Conservation (phyloP, 2,113 vertebrate genomes). For the Hystrix cristata region DNA sequence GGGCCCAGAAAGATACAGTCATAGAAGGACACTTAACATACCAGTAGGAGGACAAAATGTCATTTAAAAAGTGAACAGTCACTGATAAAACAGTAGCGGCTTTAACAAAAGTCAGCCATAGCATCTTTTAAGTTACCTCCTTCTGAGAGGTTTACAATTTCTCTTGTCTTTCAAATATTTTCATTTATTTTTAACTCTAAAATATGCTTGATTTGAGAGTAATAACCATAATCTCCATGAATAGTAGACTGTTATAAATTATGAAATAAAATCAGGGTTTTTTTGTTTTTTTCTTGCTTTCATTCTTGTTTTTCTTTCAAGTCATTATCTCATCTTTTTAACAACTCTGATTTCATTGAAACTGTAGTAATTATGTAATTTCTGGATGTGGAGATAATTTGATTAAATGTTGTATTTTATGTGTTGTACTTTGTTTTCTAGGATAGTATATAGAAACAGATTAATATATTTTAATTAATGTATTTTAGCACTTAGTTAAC, state of each 20-base stretch:
- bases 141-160: background rate
- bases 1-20: background rate
- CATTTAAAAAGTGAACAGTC: background rate
- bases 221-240: background rate
- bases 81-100: background rate
- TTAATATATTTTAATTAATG: slow-evolving; percentile 16
- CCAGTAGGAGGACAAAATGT: background rate
- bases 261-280: slow-evolving; percentile 31
- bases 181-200: slow-evolving; percentile 1
- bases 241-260: background rate
- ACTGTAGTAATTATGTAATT: background rate
- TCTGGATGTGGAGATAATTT: background rate
- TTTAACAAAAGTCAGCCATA: background rate
- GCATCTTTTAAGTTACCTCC: background rate
- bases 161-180: background rate
- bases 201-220: slow-evolving; percentile 37
- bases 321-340: background rate
- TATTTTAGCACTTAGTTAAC: slow-evolving; percentile 36
- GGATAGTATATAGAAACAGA: slow-evolving; percentile 26
- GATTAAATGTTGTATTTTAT: slow-evolving; percentile 4
- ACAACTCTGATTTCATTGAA: slow-evolving; percentile 21
- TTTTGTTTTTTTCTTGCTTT: background rate
- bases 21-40: background rate
- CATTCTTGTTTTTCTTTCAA: slow-evolving; percentile 5
- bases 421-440: background rate